Evolutionary conservation across 2,797 vertebrate species (phyloP).

Genomic region (Gallinago stenura): DNA sequence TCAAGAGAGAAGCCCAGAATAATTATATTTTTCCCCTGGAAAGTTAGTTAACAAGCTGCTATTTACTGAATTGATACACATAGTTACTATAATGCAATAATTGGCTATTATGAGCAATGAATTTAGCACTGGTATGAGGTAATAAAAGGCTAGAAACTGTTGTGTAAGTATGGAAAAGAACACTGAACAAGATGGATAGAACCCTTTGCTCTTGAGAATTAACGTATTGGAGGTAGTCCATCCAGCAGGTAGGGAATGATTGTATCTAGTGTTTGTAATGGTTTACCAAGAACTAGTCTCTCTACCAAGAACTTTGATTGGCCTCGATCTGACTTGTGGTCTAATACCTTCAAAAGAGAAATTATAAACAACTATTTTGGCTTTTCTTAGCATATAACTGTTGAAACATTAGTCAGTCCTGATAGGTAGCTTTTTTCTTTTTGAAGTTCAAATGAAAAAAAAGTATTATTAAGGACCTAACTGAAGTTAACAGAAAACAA

Average conservation of each 20-base stretch:
- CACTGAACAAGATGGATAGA: not conserved
- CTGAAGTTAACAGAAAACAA: not conserved
- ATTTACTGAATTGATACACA: not conserved
- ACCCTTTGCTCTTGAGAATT: not conserved
- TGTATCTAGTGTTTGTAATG: not conserved
- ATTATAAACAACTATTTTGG: not conserved
- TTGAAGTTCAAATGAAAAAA: not conserved
- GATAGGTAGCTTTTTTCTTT: not conserved
- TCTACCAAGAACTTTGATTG: not conserved
- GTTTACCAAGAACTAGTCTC: not conserved
- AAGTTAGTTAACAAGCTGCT: slow-evolving; percentile 17
- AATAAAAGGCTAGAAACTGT: not conserved
- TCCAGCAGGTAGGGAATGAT: not conserved
- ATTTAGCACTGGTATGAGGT: not conserved
- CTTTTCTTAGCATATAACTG: not conserved
- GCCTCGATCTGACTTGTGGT: not conserved
- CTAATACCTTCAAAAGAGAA: too few species aligned
- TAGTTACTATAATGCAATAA: not conserved
- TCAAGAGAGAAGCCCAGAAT: not conserved
- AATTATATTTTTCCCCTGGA: slow-evolving; percentile 9
- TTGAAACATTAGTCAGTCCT: not conserved
- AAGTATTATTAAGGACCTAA: not conserved
- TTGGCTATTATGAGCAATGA: not conserved
- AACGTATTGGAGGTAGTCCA: not conserved
- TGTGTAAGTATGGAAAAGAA: not conserved